A percentile compares a stretch with the other conserved stretches of the same genome.
Evolutionary conservation across 2,888 invertebrate genomes (phyloP).

Genomic region (Magallana nippona): DNA sequence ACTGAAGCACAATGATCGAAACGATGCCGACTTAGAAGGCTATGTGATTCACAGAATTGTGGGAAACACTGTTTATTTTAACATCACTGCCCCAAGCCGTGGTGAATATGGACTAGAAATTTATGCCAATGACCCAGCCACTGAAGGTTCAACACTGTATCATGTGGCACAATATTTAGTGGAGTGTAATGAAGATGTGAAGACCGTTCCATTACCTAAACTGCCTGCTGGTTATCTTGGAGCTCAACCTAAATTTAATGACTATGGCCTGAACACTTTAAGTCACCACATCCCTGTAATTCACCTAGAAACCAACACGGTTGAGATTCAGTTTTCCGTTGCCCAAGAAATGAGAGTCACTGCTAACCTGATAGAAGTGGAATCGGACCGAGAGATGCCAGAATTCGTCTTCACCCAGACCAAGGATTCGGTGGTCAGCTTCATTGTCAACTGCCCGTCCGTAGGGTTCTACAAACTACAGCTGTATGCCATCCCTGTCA

Average conservation of each 20-base stretch:
- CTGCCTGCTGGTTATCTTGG: conserved; percentile 79
- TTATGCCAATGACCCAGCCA: conserved; percentile 78
- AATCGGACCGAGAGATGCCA: conserved; percentile 71
- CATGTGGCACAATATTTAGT: conserved; percentile 79
- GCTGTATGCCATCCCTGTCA: conserved; percentile 76
- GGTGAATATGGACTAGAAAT: conserved; percentile 79
- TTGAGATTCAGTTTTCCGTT: conserved; percentile 71
- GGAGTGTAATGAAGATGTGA: conserved; percentile 76
- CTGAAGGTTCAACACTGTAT: conserved; percentile 78
- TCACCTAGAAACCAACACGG: conserved; percentile 73
- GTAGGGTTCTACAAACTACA: conserved; percentile 79
- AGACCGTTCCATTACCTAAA: conserved; percentile 75
- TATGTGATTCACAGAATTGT: conserved; percentile 78
- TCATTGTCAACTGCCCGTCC: conserved; percentile 72
- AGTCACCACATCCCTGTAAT: conserved; percentile 78
- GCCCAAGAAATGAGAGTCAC: conserved; percentile 76
- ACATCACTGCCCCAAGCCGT: conserved; percentile 75
- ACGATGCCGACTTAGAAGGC: conserved; percentile 76
- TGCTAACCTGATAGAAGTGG: conserved; percentile 78
- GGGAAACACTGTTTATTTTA: conserved; percentile 78
- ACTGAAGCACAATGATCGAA: conserved; percentile 74
- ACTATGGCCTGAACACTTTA: conserved; percentile 73
- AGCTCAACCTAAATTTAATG: conserved; percentile 77
- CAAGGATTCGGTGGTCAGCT: conserved; percentile 69
- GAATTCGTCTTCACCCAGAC: conserved; percentile 78